phyloP scores from a whole-genome alignment of 2,797 vertebrate species.

The Smutsia gigantea region DNA sequence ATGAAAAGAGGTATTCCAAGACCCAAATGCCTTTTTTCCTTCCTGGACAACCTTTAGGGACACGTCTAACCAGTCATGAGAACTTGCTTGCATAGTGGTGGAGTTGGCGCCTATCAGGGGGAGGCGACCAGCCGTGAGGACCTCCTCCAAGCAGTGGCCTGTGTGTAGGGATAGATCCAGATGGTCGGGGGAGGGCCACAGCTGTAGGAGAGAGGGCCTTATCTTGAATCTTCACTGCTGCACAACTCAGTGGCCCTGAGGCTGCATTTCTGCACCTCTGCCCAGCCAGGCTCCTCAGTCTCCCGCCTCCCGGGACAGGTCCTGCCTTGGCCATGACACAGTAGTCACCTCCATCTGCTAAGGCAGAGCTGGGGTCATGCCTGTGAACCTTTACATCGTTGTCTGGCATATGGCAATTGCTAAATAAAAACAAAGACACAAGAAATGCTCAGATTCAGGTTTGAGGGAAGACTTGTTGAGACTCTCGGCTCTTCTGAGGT shows the following conservation, averaged over 20 bases:
- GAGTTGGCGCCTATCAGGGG: neutral
- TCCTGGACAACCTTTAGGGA: neutral
- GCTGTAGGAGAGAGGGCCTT: neutral
- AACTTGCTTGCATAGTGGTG: neutral
- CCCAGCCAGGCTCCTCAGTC: neutral
- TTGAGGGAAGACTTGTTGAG: slow-evolving; percentile 27
- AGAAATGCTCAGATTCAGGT: neutral
- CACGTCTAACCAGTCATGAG: neutral
- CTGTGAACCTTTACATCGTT: neutral
- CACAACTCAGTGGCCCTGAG: neutral
- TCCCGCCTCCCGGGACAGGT: neutral
- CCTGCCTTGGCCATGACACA: neutral
- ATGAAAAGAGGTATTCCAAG: slow-evolving; percentile 22
- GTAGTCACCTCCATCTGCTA: neutral
- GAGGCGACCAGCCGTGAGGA: neutral
- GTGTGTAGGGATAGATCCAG: neutral
- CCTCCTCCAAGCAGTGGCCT: neutral
- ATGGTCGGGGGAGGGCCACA: neutral
- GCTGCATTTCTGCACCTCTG: neutral
- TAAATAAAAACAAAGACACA: neutral
- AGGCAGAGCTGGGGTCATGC: neutral
- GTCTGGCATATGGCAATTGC: neutral
- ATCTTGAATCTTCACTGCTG: neutral
- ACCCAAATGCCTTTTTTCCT: neutral
- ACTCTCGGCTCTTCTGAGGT: neutral